A percentile compares a stretch with the other conserved stretches of the same genome.
Evolutionary conservation across 2,797 vertebrate genomes (phyloP).

Genomic region (Syngnathus acus): DNA sequence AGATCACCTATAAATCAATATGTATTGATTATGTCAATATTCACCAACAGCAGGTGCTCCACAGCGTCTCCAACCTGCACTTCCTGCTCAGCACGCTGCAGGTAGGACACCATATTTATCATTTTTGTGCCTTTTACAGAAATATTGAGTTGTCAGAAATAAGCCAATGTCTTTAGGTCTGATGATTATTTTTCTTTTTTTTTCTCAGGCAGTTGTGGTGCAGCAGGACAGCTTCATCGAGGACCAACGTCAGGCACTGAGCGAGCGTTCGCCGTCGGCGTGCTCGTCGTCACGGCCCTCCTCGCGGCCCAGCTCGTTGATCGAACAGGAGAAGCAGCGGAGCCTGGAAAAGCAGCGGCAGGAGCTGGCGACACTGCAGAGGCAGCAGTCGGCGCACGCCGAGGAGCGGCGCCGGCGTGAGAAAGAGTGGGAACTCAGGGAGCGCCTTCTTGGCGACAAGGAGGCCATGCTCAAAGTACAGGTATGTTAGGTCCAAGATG

Average conservation of each 20-base stretch:
- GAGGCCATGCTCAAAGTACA: slow-evolving; percentile 66
- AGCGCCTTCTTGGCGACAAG: slow-evolving; percentile 72
- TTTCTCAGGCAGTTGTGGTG: slow-evolving; percentile 80
- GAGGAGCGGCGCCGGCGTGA: slow-evolving; percentile 79
- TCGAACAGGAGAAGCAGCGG: slow-evolving; percentile 97
- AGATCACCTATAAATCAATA: neutral
- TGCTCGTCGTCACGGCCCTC: slow-evolving; percentile 51
- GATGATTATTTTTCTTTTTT: neutral
- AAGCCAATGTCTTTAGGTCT: neutral
- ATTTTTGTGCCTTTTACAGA: too few relatives aligned
- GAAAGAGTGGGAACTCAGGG: slow-evolving; percentile 79
- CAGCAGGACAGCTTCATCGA: slow-evolving; percentile 95
- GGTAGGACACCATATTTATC: slow-evolving; percentile 56
- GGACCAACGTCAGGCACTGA: slow-evolving; percentile 86
- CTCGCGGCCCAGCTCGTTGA: slow-evolving; percentile 78
- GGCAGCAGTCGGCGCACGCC: slow-evolving; percentile 81
- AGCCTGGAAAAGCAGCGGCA: slow-evolving; percentile 94
- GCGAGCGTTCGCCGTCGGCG: slow-evolving; percentile 65
- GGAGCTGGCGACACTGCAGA: slow-evolving; percentile 85
- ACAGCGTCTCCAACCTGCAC: slow-evolving; percentile 82
- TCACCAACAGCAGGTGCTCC: slow-evolving; percentile 78
- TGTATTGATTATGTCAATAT: slow-evolving; percentile 6
- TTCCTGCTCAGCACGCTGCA: slow-evolving; percentile 84
- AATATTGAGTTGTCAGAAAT: too few relatives aligned
- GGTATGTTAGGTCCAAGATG: slow-evolving; percentile 16